Conservation (phyloP, 2,888 invertebrate species). For the Creontiades dilutus region DNA sequence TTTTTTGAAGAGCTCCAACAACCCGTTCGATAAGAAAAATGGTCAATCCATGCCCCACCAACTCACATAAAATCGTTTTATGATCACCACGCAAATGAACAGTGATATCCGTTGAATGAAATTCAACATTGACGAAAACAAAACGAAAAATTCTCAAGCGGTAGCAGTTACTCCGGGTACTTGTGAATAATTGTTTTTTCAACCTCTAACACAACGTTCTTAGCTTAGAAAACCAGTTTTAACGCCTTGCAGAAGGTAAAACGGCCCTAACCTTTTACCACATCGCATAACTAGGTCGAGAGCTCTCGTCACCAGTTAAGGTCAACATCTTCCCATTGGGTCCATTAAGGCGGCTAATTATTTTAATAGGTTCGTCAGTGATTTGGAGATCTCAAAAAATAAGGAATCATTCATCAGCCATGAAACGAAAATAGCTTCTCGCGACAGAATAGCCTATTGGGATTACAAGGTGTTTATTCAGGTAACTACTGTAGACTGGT, state of each 20-base stretch:
- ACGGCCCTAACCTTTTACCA: constrained; percentile 50
- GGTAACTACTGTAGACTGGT: too few relatives aligned
- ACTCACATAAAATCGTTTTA: too few relatives aligned
- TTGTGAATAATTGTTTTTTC: not conserved
- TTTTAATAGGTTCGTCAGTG: constrained; percentile 5
- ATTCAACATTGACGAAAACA: not conserved
- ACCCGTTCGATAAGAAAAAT: too few relatives aligned
- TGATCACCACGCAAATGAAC: too few relatives aligned
- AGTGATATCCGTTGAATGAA: not conserved
- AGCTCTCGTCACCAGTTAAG: constrained; percentile 4
- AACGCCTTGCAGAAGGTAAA: constrained; percentile 1
- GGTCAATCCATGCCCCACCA: too few relatives aligned
- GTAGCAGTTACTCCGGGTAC: not conserved
- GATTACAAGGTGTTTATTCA: too few relatives aligned
- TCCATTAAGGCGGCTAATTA: not conserved
- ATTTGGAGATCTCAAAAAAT: not conserved
- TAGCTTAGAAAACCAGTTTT: not conserved
- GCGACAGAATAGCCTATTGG: too few relatives aligned
- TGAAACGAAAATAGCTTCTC: not conserved
- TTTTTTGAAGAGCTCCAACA: too few relatives aligned
- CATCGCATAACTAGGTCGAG: constrained; percentile 48
- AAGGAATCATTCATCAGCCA: not conserved
- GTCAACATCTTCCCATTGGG: not conserved
- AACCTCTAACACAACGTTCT: not conserved
- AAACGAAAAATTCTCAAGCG: too few relatives aligned